phyloP scores from a whole-genome alignment of 1,140 invertebrate genomes.

The Watersipora subatra region DNA sequence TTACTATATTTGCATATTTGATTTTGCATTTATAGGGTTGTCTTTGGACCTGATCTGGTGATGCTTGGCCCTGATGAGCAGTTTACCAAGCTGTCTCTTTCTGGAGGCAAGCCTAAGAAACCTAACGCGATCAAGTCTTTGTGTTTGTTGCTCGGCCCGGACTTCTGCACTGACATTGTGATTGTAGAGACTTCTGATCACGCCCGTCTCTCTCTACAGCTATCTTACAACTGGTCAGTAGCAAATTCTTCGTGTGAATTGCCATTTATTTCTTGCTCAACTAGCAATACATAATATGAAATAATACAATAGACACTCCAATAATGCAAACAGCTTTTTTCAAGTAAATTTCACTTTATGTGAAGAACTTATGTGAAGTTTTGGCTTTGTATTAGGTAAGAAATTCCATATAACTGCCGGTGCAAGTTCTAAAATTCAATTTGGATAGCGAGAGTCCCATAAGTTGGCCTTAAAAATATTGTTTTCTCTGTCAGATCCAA shows the following conservation, averaged over 20 bases:
- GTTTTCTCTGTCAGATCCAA: no score
- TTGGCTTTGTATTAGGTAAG: no score
- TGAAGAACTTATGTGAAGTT: no score
- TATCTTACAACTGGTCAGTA: slow-evolving; percentile 45
- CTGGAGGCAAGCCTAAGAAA: slow-evolving; percentile 45
- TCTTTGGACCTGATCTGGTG: slow-evolving; percentile 47
- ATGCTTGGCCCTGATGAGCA: slow-evolving; percentile 48
- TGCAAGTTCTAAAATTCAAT: no score
- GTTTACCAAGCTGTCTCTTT: slow-evolving; percentile 44
- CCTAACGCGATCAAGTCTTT: slow-evolving; percentile 43
- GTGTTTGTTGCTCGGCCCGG: slow-evolving; percentile 44
- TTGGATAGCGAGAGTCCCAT: no score
- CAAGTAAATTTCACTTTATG: no score
- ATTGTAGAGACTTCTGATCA: slow-evolving; percentile 46
- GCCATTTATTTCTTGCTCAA: not conserved
- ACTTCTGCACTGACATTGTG: slow-evolving; percentile 46
- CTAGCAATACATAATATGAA: not conserved
- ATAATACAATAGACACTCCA: no score
- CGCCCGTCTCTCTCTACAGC: slow-evolving; percentile 42
- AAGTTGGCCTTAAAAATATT: no score
- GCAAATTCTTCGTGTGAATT: not conserved
- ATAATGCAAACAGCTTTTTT: no score
- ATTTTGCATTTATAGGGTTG: slow-evolving; percentile 39
- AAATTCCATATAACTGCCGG: no score
- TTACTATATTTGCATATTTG: no score